Conservation (phyloP, 2,888 invertebrate species). For the Ommatoiulus sabulosus region DNA sequence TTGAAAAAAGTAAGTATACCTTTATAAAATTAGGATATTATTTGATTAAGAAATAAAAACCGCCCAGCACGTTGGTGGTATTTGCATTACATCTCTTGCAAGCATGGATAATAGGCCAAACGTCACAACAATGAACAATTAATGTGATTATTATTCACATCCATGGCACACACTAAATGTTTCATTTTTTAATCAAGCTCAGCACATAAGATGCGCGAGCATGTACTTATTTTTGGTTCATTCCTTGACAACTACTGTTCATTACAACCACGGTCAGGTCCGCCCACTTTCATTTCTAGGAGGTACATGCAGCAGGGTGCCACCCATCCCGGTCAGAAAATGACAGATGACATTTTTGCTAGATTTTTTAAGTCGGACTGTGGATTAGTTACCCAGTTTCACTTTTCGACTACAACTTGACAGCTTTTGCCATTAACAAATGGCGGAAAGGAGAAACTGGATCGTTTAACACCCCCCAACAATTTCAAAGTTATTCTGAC, state of each 20-base stretch:
- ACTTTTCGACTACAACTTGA: conserved; percentile 48
- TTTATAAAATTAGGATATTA: neutral
- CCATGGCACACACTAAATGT: too few species aligned
- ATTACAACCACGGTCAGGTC: neutral
- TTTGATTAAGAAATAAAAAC: neutral
- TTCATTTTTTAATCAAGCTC: too few species aligned
- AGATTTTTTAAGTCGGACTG: neutral
- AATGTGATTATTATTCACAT: too few species aligned
- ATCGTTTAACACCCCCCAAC: neutral
- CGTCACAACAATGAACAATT: too few species aligned
- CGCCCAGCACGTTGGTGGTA: too few species aligned
- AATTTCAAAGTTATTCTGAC: conserved; percentile 32
- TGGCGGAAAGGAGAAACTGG: conserved; percentile 47
- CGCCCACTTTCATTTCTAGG: neutral
- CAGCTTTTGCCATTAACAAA: conserved; percentile 49
- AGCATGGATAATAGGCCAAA: too few species aligned
- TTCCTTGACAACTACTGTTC: neutral
- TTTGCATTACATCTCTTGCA: too few species aligned
- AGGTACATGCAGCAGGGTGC: neutral
- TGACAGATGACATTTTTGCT: conserved; percentile 44
- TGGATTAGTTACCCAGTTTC: conserved; percentile 32
- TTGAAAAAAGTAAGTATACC: neutral
- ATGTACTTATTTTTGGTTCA: too few species aligned
- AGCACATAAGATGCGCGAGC: too few species aligned
- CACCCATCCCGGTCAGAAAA: neutral